Conservation (phyloP, 2,888 invertebrate genomes). For the Volucella zonaria region DNA sequence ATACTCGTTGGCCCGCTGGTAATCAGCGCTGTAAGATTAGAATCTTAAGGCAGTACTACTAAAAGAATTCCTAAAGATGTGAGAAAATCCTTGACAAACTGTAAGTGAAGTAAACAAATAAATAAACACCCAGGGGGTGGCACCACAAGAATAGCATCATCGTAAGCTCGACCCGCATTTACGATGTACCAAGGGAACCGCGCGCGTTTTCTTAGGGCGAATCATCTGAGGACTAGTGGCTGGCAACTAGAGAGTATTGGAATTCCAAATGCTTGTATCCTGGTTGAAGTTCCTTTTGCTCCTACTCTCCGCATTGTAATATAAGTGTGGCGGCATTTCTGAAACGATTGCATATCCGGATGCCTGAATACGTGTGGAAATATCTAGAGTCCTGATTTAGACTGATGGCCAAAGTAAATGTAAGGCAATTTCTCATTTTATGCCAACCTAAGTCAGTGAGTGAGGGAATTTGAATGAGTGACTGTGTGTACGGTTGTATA, state of each 20-base stretch:
- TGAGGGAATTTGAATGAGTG: not conserved
- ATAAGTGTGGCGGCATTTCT: conserved; percentile 1
- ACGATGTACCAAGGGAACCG: not conserved
- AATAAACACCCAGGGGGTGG: conserved; percentile 40
- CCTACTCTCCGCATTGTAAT: not conserved
- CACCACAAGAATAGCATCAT: conserved; percentile 17
- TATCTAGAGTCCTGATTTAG: conserved; percentile 56
- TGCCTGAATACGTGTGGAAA: conserved; percentile 5
- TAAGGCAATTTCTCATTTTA: conserved; percentile 62
- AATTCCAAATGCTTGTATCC: conserved; percentile 31
- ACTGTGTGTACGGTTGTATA: conserved; percentile 4
- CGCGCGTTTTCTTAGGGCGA: conserved; percentile 7
- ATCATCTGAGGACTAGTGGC: not conserved
- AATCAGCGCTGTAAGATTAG: conserved; percentile 65
- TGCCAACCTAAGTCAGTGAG: conserved; percentile 24
- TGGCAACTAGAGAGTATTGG: conserved; percentile 21
- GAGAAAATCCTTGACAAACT: conserved; percentile 60
- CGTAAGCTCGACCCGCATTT: conserved; percentile 20
- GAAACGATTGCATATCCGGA: conserved; percentile 41
- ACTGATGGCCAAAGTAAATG: conserved; percentile 67
- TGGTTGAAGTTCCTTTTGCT: not conserved
- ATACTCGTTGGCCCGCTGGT: conserved; percentile 26
- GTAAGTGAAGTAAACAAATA: conserved; percentile 66
- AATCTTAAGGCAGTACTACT: conserved; percentile 44
- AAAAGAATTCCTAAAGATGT: conserved; percentile 32